Conservation (phyloP, 2,888 invertebrate species). For the Drosophila gaucha region DNA sequence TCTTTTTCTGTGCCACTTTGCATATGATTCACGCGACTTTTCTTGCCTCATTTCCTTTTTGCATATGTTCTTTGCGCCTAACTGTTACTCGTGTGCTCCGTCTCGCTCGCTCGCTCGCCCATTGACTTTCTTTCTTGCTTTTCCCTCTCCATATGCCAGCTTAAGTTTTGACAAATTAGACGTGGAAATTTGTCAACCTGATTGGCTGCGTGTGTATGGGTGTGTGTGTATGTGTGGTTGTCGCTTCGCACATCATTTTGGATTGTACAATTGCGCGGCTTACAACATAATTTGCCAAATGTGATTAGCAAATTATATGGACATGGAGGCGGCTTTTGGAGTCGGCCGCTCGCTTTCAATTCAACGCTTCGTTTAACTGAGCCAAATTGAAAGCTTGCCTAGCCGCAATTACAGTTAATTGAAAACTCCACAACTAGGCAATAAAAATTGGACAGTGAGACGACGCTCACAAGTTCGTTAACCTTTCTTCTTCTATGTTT, state of each 20-base stretch:
- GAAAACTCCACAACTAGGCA: constrained; percentile 67
- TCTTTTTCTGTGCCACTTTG: constrained; percentile 55
- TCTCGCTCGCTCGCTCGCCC: constrained; percentile 8
- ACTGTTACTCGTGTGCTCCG: constrained; percentile 28
- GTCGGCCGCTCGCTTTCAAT: constrained; percentile 69
- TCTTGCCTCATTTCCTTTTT: constrained; percentile 49
- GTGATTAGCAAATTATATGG: constrained; percentile 74
- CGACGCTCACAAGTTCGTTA: constrained; percentile 58
- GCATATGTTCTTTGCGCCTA: constrained; percentile 41
- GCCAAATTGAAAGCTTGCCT: constrained; percentile 73
- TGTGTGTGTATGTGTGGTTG: constrained; percentile 24
- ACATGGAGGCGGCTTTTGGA: constrained; percentile 36
- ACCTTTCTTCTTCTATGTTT: constrained; percentile 46
- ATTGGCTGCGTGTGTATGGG: constrained; percentile 11
- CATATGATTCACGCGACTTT: constrained; percentile 70
- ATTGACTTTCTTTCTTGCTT: constrained; percentile 29
- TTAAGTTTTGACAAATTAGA: constrained; percentile 45
- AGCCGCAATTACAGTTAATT: constrained; percentile 74
- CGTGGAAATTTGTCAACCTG: constrained; percentile 71
- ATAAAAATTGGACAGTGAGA: constrained; percentile 72
- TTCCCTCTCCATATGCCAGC: constrained; percentile 13
- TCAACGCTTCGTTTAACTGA: constrained; percentile 79
- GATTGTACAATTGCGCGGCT: constrained; percentile 68
- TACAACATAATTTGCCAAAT: constrained; percentile 77
- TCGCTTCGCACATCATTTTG: constrained; percentile 52